Percentiles rank a stretch among this genome's conserved stretches.
Conservation (phyloP, 2,888 invertebrate genomes). For the Dolichomitus sp. region DNA sequence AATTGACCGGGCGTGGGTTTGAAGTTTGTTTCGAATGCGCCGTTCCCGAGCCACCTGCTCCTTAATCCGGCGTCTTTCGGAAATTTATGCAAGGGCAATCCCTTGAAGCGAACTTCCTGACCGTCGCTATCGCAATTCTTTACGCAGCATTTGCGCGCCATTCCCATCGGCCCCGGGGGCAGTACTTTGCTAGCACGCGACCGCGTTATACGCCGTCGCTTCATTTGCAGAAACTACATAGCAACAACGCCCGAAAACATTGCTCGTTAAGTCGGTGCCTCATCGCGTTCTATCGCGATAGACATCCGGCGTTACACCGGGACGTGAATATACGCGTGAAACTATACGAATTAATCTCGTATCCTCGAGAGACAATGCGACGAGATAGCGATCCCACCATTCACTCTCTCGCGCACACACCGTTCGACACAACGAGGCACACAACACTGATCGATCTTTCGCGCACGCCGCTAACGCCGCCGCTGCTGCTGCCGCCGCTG, state of each 20-base stretch:
- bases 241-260: conserved; percentile 64
- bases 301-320: neutral
- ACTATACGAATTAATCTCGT: neutral
- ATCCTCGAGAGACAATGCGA: conserved; percentile 15
- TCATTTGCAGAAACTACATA: conserved; percentile 77
- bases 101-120: conserved; percentile 89
- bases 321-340: neutral
- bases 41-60: conserved; percentile 90
- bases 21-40: conserved; percentile 88
- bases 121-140: conserved; percentile 89
- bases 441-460: conserved; percentile 73
- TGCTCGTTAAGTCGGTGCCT: conserved; percentile 19
- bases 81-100: conserved; percentile 92
- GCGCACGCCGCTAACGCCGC: conserved; percentile 62
- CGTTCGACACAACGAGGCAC: conserved; percentile 59
- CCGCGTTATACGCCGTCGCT: conserved; percentile 76
- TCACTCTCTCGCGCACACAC: conserved; percentile 37
- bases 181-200: conserved; percentile 74
- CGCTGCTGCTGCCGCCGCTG: conserved; percentile 43
- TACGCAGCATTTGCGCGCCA: conserved; percentile 90
- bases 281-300: conserved; percentile 5
- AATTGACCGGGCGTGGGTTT: conserved; percentile 88
- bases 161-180: conserved; percentile 82
- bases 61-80: conserved; percentile 89
- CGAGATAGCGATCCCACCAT: conserved; percentile 18